Base-by-base conservation (phyloP, 64 coral and sea anemone species). In the Actinia tenebrosa region DNA sequence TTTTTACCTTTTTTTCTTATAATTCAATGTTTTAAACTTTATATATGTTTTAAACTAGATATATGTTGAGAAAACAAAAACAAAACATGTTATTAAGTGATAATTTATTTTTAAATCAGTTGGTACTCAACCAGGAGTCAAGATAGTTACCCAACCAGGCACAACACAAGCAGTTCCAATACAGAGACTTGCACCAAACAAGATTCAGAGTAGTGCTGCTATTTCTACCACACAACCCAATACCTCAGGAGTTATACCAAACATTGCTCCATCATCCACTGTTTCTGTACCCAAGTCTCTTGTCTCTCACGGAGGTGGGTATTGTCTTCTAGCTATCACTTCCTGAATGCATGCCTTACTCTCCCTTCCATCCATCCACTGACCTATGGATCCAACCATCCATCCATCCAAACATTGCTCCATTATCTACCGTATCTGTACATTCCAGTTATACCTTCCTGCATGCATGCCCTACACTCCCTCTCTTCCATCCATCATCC, bases 121-220 rank as follows among this genome's bases (percentile, higher is more conserved):
- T 9, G 20, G 17, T 3, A 16, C 47, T 82, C 79, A 44, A 62
- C 17, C 16, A 80, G 78, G 59, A 83, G 72, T 66, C 9, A 86
- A 92, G 72, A 77, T 56, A 63, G 72, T 64, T 55, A 86, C 54
- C 55, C 89, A 90, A 3, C 18, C 84, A 45, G 68, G 52, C 5
- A 16, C 84, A 25, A 75, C 86, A 46, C 80, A 71, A 18, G 43
- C 85, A 19, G 79, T 87, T 17, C 68, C 90, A 66, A n/a, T 87
- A 19, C 90, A 92, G 50, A 92, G 90, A 44, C 46, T 92, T 79
- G 90, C 66, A 20, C 90, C 85, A 18, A 92, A 80, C 85, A 92
- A 92, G 80, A 71, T 84, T 2, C 89, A 83, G 3, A 72, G 84
- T 16, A 27, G 78, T 22, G 84, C 79, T 75, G 52, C 83, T 17